Evolutionary conservation across 2,888 invertebrate species (phyloP).

Genomic region (Diabrotica balteata): DNA sequence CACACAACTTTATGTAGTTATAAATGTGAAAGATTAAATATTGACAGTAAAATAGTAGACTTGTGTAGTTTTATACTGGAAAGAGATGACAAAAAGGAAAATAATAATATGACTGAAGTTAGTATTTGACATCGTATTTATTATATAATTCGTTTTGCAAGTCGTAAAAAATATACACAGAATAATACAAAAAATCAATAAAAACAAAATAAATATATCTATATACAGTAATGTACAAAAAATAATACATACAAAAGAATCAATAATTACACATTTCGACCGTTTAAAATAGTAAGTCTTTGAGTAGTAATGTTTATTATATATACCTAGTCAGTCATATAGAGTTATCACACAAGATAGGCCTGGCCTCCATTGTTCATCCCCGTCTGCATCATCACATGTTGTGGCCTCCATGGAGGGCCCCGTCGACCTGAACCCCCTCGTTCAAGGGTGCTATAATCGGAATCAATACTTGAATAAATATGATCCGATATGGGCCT

Average conservation of each 20-base stretch:
- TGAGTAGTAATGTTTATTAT: constrained; percentile 24
- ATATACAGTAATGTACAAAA: constrained; percentile 62
- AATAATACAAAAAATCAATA: constrained; percentile 60
- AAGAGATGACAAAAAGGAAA: too few species aligned
- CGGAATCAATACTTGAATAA: constrained; percentile 89
- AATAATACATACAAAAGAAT: constrained; percentile 57
- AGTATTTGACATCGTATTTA: constrained; percentile 59
- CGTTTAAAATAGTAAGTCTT: constrained; percentile 38
- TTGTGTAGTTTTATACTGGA: too few species aligned
- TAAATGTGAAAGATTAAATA: constrained; percentile 1
- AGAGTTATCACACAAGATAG: constrained; percentile 72
- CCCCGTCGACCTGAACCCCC: constrained; percentile 62
- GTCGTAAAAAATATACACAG: constrained; percentile 62
- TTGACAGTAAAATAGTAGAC: too few species aligned
- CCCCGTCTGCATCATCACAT: constrained; percentile 55
- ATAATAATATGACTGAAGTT: neutral
- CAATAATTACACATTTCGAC: constrained; percentile 48
- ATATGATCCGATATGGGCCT: constrained; percentile 87
- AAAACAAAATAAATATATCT: constrained; percentile 62
- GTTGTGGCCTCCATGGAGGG: constrained; percentile 67
- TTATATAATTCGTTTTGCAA: constrained; percentile 58
- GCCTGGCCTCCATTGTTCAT: constrained; percentile 67
- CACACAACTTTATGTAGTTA: too few species aligned
- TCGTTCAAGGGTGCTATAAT: constrained; percentile 84
- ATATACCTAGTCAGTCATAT: constrained; percentile 60